These are phyloP conservation scores for Callyntrura guangdongensis DNA, from an alignment of 2,888 invertebrate species.

Conservation along the genomic window DNA sequence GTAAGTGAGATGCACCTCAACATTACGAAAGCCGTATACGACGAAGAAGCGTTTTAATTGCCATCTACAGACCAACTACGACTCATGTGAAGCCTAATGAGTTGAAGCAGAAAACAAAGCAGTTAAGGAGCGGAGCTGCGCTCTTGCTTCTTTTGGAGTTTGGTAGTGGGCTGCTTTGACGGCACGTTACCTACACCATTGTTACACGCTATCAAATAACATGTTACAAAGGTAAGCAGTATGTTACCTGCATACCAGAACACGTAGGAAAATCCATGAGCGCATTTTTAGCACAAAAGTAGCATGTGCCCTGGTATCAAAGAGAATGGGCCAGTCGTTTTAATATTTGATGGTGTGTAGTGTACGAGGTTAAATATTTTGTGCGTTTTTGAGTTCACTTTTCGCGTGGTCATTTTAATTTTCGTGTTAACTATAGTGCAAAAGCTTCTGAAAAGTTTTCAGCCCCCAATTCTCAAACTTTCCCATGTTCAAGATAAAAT, in stretches of 20 bases:
- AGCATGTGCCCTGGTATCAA: constrained; percentile 22
- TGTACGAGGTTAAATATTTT: too few relatives aligned
- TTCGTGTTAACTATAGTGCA: constrained; percentile 49
- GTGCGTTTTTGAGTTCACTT: background rate
- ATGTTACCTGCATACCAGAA: background rate
- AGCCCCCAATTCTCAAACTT: background rate
- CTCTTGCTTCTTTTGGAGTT: constrained; percentile 14
- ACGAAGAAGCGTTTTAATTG: constrained; percentile 75
- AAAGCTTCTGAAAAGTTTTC: constrained; percentile 19
- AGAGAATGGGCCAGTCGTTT: background rate
- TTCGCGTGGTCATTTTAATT: constrained; percentile 29
- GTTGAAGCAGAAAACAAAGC: constrained; percentile 73
- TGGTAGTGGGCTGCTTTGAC: background rate
- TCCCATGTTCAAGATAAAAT: constrained; percentile 28
- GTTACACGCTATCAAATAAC: background rate
- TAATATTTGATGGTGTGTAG: too few relatives aligned
- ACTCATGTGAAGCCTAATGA: constrained; percentile 72
- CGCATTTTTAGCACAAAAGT: background rate
- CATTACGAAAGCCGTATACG: constrained; percentile 45
- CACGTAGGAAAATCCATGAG: background rate
- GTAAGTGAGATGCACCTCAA: constrained; percentile 1
- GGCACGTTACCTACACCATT: background rate
- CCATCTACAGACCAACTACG: constrained; percentile 74
- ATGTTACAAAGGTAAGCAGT: background rate
- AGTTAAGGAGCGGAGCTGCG: constrained; percentile 73